phyloP scores from a whole-genome alignment of 2,888 invertebrate genomes.

The Eupithecia tripunctaria region DNA sequence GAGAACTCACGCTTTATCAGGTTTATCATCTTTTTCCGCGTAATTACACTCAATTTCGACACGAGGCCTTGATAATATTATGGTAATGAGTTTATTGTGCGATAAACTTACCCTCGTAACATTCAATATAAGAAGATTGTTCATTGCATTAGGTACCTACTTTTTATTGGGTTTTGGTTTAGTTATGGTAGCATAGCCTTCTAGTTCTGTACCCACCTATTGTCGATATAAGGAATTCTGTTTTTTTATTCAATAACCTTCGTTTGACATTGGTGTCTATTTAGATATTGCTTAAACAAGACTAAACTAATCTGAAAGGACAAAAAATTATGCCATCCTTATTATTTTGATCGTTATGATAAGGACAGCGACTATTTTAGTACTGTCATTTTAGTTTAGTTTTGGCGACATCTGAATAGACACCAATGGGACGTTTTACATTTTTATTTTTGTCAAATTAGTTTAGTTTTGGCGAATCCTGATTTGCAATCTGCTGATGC shows the following conservation, averaged over 20 bases:
- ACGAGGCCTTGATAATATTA: conserved; percentile 13
- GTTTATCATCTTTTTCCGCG: conserved; percentile 12
- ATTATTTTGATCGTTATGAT: no score
- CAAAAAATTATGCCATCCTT: no score
- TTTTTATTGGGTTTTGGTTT: not conserved
- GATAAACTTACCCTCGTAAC: not conserved
- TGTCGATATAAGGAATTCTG: not conserved
- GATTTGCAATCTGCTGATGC: no score
- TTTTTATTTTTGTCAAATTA: no score
- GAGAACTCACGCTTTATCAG: not conserved
- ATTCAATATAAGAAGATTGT: not conserved
- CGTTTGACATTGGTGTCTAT: no score
- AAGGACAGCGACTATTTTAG: no score
- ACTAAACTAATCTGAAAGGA: no score
- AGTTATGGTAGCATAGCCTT: not conserved
- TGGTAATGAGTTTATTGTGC: conserved; percentile 1
- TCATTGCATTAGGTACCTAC: not conserved
- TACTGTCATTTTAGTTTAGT: no score
- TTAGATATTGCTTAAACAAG: no score
- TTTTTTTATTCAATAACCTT: not conserved
- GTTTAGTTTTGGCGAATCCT: no score
- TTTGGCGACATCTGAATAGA: no score
- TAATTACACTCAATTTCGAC: conserved; percentile 14
- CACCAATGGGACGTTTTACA: no score
- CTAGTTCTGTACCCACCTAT: not conserved